These are phyloP conservation scores for Pseudorhombus dupliciocellatus DNA, from an alignment of 2,113 vertebrate genomes.

Conservation along the genomic window DNA sequence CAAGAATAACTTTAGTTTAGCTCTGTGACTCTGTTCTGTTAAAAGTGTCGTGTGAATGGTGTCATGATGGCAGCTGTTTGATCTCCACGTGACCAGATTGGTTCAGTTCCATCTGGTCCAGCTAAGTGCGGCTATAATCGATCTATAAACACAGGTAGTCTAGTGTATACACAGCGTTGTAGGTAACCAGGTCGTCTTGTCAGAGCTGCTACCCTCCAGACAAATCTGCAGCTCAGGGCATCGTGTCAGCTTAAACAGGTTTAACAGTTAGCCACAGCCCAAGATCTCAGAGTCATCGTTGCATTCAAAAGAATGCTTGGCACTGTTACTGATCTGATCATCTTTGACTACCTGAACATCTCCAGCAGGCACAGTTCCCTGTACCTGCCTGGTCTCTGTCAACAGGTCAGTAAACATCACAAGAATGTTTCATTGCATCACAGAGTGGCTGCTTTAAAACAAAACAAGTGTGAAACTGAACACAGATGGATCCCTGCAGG, in stretches of 20 bases:
- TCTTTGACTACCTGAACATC: constrained; percentile 27
- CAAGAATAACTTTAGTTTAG: constrained; percentile 43
- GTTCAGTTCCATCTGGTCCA: constrained; percentile 23
- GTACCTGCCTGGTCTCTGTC: constrained; percentile 28
- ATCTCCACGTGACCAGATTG: constrained; percentile 33
- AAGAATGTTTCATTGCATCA: constrained; percentile 31
- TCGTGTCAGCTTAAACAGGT: constrained; percentile 73
- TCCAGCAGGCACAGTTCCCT: constrained; percentile 32
- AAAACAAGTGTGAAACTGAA: constrained; percentile 11
- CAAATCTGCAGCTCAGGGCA: constrained; percentile 67
- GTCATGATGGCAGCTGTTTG: constrained; percentile 46
- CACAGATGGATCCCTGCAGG: constrained; percentile 1
- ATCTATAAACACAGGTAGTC: constrained; percentile 60
- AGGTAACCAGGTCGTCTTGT: constrained; percentile 64
- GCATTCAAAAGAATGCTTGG: constrained; percentile 39
- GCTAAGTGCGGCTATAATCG: constrained; percentile 35
- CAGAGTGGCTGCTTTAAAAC: constrained; percentile 42
- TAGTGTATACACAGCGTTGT: constrained; percentile 37
- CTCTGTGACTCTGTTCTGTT: constrained; percentile 33
- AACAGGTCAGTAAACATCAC: constrained; percentile 49
- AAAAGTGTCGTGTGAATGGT: constrained; percentile 34
- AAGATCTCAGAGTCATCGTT: constrained; percentile 52
- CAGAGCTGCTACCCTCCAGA: constrained; percentile 45
- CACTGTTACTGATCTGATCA: constrained; percentile 58
- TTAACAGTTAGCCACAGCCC: constrained; percentile 57